phyloP scores from a whole-genome alignment of 1,140 invertebrate genomes.

The Pseudomyrmex pallidus region DNA sequence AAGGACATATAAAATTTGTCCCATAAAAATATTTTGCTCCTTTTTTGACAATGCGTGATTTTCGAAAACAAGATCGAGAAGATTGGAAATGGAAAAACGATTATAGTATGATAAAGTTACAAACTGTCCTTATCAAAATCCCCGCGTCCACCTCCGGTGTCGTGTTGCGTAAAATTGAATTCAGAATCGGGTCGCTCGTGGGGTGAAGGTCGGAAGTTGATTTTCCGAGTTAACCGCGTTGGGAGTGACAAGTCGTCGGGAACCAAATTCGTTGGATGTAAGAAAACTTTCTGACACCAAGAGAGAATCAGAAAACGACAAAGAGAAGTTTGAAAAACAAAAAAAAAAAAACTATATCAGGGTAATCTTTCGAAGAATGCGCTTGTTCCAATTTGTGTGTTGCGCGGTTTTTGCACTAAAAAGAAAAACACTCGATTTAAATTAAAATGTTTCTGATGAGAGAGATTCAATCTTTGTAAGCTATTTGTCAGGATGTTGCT shows the following conservation, averaged over 20 bases:
- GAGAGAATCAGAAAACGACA: slow-evolving; percentile 44
- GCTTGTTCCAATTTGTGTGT: slow-evolving; percentile 13
- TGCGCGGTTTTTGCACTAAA: neutral
- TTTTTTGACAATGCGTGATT: neutral
- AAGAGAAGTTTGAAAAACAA: slow-evolving; percentile 24
- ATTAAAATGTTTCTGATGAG: no score
- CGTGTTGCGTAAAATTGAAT: slow-evolving; percentile 66
- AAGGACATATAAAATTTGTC: neutral
- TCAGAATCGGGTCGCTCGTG: slow-evolving; percentile 44
- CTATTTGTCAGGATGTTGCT: no score
- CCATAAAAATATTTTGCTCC: neutral
- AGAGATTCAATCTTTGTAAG: neutral
- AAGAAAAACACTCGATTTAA: slow-evolving; percentile 2
- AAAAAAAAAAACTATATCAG: slow-evolving; percentile 31
- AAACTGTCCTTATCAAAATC: slow-evolving; percentile 19
- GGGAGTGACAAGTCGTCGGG: slow-evolving; percentile 66
- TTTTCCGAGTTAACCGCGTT: slow-evolving; percentile 67
- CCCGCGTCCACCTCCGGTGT: slow-evolving; percentile 20
- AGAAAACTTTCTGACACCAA: slow-evolving; percentile 43
- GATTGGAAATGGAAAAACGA: slow-evolving; percentile 27
- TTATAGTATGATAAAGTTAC: slow-evolving; percentile 52
- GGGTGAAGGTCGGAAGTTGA: slow-evolving; percentile 68
- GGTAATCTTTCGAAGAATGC: neutral
- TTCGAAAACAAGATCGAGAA: neutral
- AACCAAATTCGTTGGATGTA: slow-evolving; percentile 48